A percentile compares a stretch with the other conserved stretches of the same genome.
Conservation (phyloP, 1,140 invertebrate genomes). For the Pseudobourletiella spinata region DNA sequence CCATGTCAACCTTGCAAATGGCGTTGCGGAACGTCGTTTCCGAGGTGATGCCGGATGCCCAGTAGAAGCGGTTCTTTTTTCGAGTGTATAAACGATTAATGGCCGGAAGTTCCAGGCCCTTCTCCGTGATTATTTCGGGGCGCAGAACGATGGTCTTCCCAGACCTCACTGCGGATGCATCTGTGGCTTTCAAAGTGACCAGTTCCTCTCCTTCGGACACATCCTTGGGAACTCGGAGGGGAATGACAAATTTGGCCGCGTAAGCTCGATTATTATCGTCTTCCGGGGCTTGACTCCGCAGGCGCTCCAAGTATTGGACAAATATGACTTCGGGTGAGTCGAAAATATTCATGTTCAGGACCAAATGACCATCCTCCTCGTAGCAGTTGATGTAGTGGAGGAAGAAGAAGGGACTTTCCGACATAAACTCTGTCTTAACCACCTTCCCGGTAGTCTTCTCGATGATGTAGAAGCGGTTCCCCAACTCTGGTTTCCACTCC, state of each 20-base stretch:
- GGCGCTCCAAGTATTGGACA: slow-evolving; percentile 5
- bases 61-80: slow-evolving; percentile 41
- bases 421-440: slow-evolving; percentile 39
- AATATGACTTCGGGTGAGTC: slow-evolving; percentile 35
- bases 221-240: slow-evolving; percentile 6
- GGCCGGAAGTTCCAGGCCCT: slow-evolving; percentile 38
- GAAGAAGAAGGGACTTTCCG: slow-evolving; percentile 44
- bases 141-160: slow-evolving; percentile 33
- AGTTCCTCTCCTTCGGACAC: slow-evolving; percentile 24
- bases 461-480: slow-evolving; percentile 43
- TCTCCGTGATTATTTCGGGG: slow-evolving; percentile 23
- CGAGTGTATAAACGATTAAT: slow-evolving; percentile 41
- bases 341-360: slow-evolving; percentile 19
- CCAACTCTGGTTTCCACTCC: slow-evolving; percentile 40
- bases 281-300: not conserved
- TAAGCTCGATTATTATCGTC: slow-evolving; percentile 30
- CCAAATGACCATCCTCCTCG: slow-evolving; percentile 44
- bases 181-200: slow-evolving; percentile 19
- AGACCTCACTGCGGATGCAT: slow-evolving; percentile 31
- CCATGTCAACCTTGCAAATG: slow-evolving; percentile 41
- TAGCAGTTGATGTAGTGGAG: slow-evolving; percentile 50
- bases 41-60: slow-evolving; percentile 35
- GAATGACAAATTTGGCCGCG: slow-evolving; percentile 32
- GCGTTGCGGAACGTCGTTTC: slow-evolving; percentile 16
- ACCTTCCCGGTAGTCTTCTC: slow-evolving; percentile 44